Evolutionary conservation across 2,888 invertebrate genomes (phyloP).

Genomic region (Xylophagus ater): DNA sequence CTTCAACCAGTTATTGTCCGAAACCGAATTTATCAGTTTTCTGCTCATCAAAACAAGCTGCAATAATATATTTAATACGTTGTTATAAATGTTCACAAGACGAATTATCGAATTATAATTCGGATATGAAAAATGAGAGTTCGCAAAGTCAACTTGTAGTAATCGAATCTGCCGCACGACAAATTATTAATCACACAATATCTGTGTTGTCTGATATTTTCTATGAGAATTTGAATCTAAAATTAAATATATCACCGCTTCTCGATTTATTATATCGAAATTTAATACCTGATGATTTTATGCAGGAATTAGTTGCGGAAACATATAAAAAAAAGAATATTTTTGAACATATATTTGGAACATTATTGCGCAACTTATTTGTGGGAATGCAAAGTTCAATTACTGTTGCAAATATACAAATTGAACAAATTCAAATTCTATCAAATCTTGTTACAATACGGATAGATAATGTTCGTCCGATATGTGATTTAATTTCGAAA

Average conservation of each 20-base stretch:
- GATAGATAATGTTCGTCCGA: conserved; percentile 60
- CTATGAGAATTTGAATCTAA: conserved; percentile 26
- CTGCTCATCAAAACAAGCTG: conserved; percentile 28
- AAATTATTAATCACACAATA: conserved; percentile 48
- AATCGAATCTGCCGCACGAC: conserved; percentile 19
- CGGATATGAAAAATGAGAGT: conserved; percentile 29
- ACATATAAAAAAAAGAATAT: conserved; percentile 39
- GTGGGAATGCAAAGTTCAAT: conserved; percentile 34
- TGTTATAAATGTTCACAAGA: conserved; percentile 29
- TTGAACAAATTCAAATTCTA: conserved; percentile 62
- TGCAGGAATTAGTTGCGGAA: conserved; percentile 47
- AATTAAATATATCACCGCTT: conserved; percentile 42
- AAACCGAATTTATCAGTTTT: conserved; percentile 19
- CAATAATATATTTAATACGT: conserved; percentile 29
- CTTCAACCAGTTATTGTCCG: conserved; percentile 17
- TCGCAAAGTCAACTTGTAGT: conserved; percentile 17
- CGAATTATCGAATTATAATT: conserved; percentile 11
- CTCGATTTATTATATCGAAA: conserved; percentile 49
- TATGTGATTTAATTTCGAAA: conserved; percentile 55
- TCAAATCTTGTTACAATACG: conserved; percentile 73
- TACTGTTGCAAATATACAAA: conserved; percentile 25
- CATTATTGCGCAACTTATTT: conserved; percentile 33
- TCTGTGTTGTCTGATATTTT: conserved; percentile 39
- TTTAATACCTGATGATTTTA: conserved; percentile 49
- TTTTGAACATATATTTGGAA: conserved; percentile 33